Evolutionary conservation across 2,888 invertebrate species (phyloP).

Genomic region (Trichacis sp.): DNA sequence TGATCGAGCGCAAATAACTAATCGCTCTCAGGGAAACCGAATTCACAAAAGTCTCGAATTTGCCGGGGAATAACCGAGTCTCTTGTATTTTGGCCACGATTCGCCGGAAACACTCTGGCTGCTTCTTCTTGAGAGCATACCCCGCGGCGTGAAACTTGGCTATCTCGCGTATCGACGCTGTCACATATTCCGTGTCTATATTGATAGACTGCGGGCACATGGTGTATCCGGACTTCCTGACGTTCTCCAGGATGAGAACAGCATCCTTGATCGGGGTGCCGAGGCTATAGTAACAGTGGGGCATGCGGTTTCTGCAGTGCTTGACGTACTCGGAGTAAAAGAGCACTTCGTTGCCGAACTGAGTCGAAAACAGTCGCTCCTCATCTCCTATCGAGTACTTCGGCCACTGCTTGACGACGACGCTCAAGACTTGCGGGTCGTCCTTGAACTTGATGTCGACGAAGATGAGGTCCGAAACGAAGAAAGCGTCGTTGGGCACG

Average conservation of each 20-base stretch:
- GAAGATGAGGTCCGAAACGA: conserved; percentile 31
- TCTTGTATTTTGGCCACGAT: conserved; percentile 44
- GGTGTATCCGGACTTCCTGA: conserved; percentile 44
- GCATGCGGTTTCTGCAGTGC: conserved; percentile 18
- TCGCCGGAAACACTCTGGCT: conserved; percentile 42
- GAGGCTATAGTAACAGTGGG: conserved; percentile 36
- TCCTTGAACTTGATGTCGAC: conserved; percentile 24
- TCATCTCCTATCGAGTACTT: not conserved
- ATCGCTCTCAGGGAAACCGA: conserved; percentile 33
- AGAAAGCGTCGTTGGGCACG: conserved; percentile 22
- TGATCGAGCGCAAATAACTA: conserved; percentile 41
- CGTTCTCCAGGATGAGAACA: conserved; percentile 52
- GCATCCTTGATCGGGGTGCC: conserved; percentile 34
- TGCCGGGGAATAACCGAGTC: conserved; percentile 3
- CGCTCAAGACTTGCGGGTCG: conserved; percentile 1
- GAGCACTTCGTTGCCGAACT: conserved; percentile 59
- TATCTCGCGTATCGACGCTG: conserved; percentile 53
- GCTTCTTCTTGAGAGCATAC: conserved; percentile 52
- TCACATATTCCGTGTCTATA: conserved; percentile 47
- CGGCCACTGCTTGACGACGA: conserved; percentile 23
- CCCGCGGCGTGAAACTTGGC: conserved; percentile 44
- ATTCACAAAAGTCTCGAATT: conserved; percentile 7
- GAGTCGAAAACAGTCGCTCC: conserved; percentile 3
- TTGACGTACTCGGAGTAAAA: conserved; percentile 51
- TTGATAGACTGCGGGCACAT: conserved; percentile 36